phyloP scores from a whole-genome alignment of 2,113 vertebrate genomes.

The Herpailurus yagouaroundi region DNA sequence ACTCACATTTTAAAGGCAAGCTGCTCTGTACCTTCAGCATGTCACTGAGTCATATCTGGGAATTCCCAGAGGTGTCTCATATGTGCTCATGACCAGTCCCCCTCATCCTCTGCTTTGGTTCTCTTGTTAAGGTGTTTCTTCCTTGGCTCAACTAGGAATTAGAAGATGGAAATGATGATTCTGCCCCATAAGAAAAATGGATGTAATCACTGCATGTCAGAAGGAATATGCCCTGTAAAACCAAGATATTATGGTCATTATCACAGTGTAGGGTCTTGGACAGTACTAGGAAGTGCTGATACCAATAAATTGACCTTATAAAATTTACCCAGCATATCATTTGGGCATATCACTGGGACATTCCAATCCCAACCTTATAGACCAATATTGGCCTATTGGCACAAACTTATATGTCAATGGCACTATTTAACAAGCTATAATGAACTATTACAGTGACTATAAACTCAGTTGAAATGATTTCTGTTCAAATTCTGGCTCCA shows the following conservation, averaged over 20 bases:
- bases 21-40: background rate
- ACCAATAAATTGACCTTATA: background rate
- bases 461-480: conserved; percentile 28
- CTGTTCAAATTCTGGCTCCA: background rate
- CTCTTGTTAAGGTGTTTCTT: background rate
- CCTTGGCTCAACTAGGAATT: background rate
- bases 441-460: background rate
- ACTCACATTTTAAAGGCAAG: background rate
- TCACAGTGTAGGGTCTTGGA: background rate
- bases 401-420: background rate
- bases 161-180: background rate
- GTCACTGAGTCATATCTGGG: background rate
- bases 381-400: background rate
- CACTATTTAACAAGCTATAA: conserved; percentile 1
- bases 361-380: background rate
- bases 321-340: background rate
- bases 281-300: background rate
- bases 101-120: background rate
- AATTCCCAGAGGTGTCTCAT: background rate
- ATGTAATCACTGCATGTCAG: background rate
- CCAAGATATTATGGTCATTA: background rate
- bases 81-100: background rate
- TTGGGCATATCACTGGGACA: background rate
- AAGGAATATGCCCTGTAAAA: background rate
- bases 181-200: background rate